Conservation (phyloP, 2,113 vertebrate genomes). For the Picathartes gymnocephalus region DNA sequence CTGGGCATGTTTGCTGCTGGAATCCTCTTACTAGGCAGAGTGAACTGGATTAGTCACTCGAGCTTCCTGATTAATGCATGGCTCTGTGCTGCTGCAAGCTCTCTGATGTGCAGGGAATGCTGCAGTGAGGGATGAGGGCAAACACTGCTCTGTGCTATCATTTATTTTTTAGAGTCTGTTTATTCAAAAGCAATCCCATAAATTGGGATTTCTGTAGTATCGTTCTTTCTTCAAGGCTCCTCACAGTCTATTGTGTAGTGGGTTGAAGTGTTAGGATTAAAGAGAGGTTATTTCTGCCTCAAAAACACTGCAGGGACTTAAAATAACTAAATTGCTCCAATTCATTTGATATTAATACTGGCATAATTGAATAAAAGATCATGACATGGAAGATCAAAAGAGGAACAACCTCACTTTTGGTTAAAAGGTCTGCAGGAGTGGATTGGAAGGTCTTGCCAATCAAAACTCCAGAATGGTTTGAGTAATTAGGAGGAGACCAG, state of each 20-base stretch:
- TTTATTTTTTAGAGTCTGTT: background rate
- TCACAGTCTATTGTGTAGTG: background rate
- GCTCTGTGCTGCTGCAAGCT: background rate
- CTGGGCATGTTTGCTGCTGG: conserved; percentile 28
- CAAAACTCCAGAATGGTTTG: background rate
- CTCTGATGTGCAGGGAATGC: background rate
- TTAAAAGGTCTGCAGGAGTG: background rate
- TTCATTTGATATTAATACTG: background rate
- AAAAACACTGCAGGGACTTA: background rate
- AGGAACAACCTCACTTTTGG: background rate
- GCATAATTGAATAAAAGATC: background rate
- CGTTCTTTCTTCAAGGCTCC: background rate
- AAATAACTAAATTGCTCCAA: background rate
- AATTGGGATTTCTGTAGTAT: background rate
- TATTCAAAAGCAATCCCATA: background rate
- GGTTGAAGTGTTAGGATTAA: background rate
- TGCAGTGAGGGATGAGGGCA: background rate
- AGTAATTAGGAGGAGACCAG: background rate
- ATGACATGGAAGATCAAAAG: background rate
- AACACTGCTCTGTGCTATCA: background rate
- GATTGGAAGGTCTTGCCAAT: background rate
- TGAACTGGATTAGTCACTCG: conserved; percentile 41
- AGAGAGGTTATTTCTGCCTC: background rate
- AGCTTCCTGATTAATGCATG: conserved; percentile 52
- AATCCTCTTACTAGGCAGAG: conserved; percentile 49